Evolutionary conservation across 2,797 vertebrate genomes (phyloP).

Genomic region (Sebastes kiyomatsui): DNA sequence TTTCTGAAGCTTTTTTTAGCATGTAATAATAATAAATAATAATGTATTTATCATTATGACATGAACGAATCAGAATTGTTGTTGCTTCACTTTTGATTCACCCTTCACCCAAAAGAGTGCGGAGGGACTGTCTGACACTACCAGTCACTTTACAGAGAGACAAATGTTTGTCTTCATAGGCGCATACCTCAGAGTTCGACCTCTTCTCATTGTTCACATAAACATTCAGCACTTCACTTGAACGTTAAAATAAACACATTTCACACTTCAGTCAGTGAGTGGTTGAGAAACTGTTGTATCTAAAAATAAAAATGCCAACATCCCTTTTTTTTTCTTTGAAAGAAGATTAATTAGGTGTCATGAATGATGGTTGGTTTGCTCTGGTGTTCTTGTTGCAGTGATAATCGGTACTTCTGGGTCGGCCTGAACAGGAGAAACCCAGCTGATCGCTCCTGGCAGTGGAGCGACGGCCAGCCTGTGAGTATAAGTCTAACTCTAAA

Average conservation of each 20-base stretch:
- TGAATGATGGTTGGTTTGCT: slow-evolving; percentile 16
- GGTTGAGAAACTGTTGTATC: neutral
- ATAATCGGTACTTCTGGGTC: slow-evolving; percentile 92
- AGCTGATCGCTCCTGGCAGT: slow-evolving; percentile 89
- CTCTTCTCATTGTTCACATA: neutral
- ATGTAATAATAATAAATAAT: too few relatives aligned
- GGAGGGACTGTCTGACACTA: neutral
- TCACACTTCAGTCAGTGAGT: neutral
- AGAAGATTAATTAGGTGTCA: neutral
- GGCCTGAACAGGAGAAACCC: slow-evolving; percentile 95
- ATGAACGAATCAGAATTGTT: neutral
- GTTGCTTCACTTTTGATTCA: neutral
- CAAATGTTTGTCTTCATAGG: neutral
- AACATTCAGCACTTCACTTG: neutral
- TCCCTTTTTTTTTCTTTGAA: neutral
- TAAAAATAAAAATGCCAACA: neutral
- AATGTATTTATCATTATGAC: neutral
- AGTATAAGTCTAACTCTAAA: slow-evolving; percentile 66
- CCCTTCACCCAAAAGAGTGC: neutral
- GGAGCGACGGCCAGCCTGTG: slow-evolving; percentile 92
- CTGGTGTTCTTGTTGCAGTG: slow-evolving; percentile 74
- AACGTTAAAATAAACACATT: neutral
- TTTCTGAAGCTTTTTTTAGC: neutral
- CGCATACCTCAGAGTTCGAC: neutral
- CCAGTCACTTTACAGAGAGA: neutral